Conservation (phyloP, 2,797 vertebrate genomes). For the Ispidina lecontei region DNA sequence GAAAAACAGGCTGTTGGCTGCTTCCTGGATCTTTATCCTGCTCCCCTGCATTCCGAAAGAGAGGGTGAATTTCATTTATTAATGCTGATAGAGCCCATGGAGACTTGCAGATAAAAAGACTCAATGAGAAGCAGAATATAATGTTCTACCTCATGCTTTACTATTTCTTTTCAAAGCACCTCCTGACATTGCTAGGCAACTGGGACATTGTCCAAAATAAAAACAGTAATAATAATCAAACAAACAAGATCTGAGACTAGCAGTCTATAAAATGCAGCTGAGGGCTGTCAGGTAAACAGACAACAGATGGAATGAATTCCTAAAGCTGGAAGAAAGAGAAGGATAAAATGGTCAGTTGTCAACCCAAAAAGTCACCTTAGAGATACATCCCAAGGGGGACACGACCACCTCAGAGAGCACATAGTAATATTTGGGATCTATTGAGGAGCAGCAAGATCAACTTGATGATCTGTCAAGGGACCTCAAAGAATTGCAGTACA, state of each 20-base stretch:
- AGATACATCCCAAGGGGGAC: not conserved
- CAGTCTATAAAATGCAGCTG: not conserved
- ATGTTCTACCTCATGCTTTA: not conserved
- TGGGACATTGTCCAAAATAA: not conserved
- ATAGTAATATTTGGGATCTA: not conserved
- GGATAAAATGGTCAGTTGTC: not conserved
- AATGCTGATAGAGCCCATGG: not conserved
- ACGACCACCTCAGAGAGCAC: not conserved
- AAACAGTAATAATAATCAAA: not conserved
- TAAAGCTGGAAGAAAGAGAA: not conserved
- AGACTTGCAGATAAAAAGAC: not conserved
- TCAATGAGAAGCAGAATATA: not conserved
- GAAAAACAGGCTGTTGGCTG: not conserved
- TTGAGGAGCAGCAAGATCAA: not conserved
- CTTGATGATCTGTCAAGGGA: not conserved
- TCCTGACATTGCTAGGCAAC: slow-evolving; percentile 26
- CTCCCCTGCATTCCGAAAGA: not conserved
- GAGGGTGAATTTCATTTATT: not conserved
- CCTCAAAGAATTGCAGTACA: not conserved
- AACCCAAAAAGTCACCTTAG: not conserved
- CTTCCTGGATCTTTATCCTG: not conserved
- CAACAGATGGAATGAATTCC: not conserved
- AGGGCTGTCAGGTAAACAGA: not conserved
- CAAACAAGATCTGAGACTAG: not conserved
- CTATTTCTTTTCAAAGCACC: slow-evolving; percentile 2